A percentile compares a stretch with the other conserved stretches of the same genome.
Conservation (phyloP, 1,140 invertebrate genomes). For the Aphelenchoides besseyi region DNA sequence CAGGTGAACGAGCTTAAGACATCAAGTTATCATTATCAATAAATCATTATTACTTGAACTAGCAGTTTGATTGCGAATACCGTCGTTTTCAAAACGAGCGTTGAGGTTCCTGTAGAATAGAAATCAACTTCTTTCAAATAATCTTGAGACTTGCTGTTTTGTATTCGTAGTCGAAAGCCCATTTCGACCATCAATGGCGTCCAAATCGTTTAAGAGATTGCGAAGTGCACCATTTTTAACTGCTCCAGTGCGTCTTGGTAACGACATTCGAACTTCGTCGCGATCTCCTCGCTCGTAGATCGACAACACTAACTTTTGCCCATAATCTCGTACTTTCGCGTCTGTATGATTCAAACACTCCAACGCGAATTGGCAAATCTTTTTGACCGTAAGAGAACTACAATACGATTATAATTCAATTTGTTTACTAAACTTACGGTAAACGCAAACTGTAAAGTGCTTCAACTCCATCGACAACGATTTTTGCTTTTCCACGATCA, state of each 20-base stretch:
- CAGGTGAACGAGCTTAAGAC: not conserved
- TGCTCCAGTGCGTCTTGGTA: not conserved
- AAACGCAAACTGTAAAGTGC: slow-evolving; percentile 5
- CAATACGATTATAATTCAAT: not conserved
- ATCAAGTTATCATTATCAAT: too few species aligned
- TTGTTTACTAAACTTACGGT: not conserved
- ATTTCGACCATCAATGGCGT: slow-evolving; percentile 8
- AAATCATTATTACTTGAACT: not conserved
- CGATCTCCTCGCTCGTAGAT: slow-evolving; percentile 19
- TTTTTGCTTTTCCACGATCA: slow-evolving; percentile 26
- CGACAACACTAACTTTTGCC: slow-evolving; percentile 10
- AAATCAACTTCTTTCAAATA: too few species aligned
- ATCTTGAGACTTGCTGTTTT: too few species aligned
- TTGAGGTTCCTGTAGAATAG: too few species aligned
- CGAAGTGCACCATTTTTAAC: not conserved
- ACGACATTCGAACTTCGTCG: not conserved
- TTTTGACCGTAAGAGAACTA: slow-evolving; percentile 20
- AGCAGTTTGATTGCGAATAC: not conserved
- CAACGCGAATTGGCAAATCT: slow-evolving; percentile 14
- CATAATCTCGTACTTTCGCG: slow-evolving; percentile 24
- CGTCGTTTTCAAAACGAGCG: too few species aligned
- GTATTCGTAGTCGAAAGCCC: too few species aligned
- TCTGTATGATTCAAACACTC: slow-evolving; percentile 26
- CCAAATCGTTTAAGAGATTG: slow-evolving; percentile 16
- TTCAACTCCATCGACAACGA: slow-evolving; percentile 19